Evolutionary conservation across 2,888 invertebrate species (phyloP), one percentile per base, ranked within the genome.

Genomic region (Rhogogaster chlorosoma): DNA sequence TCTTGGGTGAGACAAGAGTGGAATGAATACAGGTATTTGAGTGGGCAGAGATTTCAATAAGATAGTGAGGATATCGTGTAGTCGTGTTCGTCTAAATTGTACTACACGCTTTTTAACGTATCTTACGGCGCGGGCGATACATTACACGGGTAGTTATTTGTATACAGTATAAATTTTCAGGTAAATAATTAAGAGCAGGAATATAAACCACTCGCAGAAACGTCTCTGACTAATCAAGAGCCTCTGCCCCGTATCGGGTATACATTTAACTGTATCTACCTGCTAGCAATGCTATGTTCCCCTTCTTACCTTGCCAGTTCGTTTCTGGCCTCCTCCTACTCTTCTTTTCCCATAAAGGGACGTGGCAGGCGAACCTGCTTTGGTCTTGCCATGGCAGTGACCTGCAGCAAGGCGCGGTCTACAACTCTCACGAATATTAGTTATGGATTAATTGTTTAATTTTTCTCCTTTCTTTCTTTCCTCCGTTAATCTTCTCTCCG

Each of bases 331-430:
- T 53, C 29, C 45, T 26, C 77, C 49, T 49, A 57, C 57, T 80
- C 22, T 64, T 89, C 87, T 89, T 89, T 90, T 88, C 86, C 89
- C 89, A 88, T 90, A 91, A 91, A 91, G 89, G 90, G 89, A 80
- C 57, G 57, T 36, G 87, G 78, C 84, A 85, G 75, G 71, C 88
- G 88, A 91, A 90, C 89, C 89, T 90, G 90, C 88, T 90, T 84
- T 88, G 83, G 86, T 87, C 88, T 88, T 89, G 87, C 88, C 88
- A 90, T 90, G 89, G 89, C 90, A 91, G 89, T 91, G 90, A 90
- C 91, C 91, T 89, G 90, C 22, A 61, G 80, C 38, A 18, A 38
- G 61, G 61, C 26, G 38, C 80, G 61, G 57, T 61, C 26, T 22
- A 38, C 22, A 18, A 67, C 22, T 38, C 61, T 38, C 18, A 61